Evolutionary conservation across 1,140 invertebrate genomes (phyloP).

Genomic region (Eumeta japonica): DNA sequence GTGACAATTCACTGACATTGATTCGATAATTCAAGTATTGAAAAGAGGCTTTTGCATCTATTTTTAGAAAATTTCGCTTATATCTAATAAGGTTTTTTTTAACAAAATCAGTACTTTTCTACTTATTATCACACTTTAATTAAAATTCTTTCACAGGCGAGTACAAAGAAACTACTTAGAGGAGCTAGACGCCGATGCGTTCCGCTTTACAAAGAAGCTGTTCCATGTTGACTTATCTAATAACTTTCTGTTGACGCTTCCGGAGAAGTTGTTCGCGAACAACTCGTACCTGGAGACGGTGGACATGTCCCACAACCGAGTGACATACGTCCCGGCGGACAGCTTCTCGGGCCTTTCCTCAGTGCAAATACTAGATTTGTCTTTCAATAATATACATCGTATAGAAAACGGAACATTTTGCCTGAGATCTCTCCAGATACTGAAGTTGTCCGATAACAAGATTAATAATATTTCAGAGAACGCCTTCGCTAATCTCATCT

Average conservation of each 20-base stretch:
- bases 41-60: background rate
- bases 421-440: conserved; percentile 57
- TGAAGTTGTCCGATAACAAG: conserved; percentile 64
- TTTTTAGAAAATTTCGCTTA: too few species aligned
- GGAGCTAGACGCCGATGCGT: conserved; percentile 66
- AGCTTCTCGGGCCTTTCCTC: conserved; percentile 53
- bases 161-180: conserved; percentile 73
- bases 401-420: conserved; percentile 62
- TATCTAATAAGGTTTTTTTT: too few species aligned
- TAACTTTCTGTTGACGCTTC: conserved; percentile 66
- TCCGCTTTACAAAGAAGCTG: conserved; percentile 64
- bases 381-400: conserved; percentile 59
- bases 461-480: conserved; percentile 60
- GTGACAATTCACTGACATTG: background rate
- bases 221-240: conserved; percentile 73
- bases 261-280: conserved; percentile 63
- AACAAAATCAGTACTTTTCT: too few species aligned
- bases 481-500: conserved; percentile 56
- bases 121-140: background rate
- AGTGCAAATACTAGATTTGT: conserved; percentile 63
- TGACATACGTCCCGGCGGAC: conserved; percentile 60
- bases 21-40: background rate
- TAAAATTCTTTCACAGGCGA: conserved; percentile 50
- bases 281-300: conserved; percentile 65
- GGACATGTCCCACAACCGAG: conserved; percentile 70